A percentile compares a stretch with the other conserved stretches of the same genome.
Conservation (phyloP, 1,140 invertebrate genomes). For the Orius insidiosus region DNA sequence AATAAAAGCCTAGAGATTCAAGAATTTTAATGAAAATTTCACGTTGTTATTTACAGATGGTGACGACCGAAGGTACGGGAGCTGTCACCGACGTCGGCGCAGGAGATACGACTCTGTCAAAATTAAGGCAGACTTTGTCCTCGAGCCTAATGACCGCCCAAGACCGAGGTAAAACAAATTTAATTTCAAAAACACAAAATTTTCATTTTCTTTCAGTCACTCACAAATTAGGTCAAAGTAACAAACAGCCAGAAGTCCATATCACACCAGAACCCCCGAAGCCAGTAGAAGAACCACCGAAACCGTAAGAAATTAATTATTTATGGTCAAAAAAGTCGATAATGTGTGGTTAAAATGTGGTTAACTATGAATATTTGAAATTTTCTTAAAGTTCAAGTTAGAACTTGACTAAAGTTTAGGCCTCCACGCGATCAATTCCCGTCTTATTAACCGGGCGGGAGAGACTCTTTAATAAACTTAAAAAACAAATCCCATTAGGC, state of each 20-base stretch:
- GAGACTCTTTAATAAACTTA: neutral
- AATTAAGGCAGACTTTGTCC: slow-evolving; percentile 57
- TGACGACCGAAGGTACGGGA: slow-evolving; percentile 45
- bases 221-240: slow-evolving; percentile 4
- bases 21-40: neutral
- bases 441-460: neutral
- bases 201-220: slow-evolving; percentile 1
- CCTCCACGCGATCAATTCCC: neutral
- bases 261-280: slow-evolving; percentile 13
- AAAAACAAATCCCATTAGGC: neutral
- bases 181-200: neutral
- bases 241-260: slow-evolving; percentile 6
- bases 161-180: slow-evolving; percentile 45
- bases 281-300: slow-evolving; percentile 14
- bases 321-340: too few species aligned
- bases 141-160: slow-evolving; percentile 62
- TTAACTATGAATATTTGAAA: too few species aligned
- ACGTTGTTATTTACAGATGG: slow-evolving; percentile 39
- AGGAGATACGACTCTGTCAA: slow-evolving; percentile 52
- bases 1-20: too few species aligned
- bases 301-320: slow-evolving; percentile 18
- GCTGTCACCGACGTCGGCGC: slow-evolving; percentile 34
- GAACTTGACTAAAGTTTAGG: neutral
- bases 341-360: too few species aligned
- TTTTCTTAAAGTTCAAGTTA: neutral